Base-by-base conservation (phyloP, 2,113 vertebrate genomes). In the Neopipo cinnamomea region DNA sequence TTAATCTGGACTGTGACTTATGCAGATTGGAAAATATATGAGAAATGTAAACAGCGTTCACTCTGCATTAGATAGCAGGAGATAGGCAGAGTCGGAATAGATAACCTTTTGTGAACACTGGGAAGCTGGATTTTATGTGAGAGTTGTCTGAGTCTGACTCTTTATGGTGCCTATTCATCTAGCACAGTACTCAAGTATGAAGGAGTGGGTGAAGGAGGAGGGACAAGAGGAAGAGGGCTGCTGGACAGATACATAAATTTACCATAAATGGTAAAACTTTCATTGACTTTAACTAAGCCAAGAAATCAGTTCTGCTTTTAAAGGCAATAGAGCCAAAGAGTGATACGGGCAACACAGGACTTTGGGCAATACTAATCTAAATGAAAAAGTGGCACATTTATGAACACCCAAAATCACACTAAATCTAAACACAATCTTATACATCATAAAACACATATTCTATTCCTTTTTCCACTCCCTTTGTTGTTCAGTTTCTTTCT, bases 41-140 rank as follows among this genome's bases (percentile, higher is more conserved):
- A 95, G 95, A 97, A 94, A 96, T 78, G 93, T 97, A 97, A 96
- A 96, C 96, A 96, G 79, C 53, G 73, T 89, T 93, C 92, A 94
- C 52, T 88, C 94, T 93, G 93, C 94, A 96, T 96, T 96, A 96
- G 96, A 96, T 95, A 97, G 88, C 90, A 93, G 92, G 63, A 96
- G 97, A 97, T 96, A 97, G 27, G 91, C 93, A 90, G 81, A 95
- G 93, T 73, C 52, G 2, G 75, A 87, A 68, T 12, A 97, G 97
- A 96, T 97, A 97, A 97, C 94, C 94, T 96, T 96, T 89, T 61
- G 88, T 89, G 96, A 95, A 66, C 63, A 89, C 63, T 85, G 86
- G 73, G 90, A 97, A 96, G 79, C 79, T 93, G 80, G 95, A 91
- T 93, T 97, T 96, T 96, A 93, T 93, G 91, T 79, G 85, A 95